Evolutionary conservation across 2,113 vertebrate species (phyloP), one percentile per base, ranked within the genome.

Genomic region (Seriola rivoliana): DNA sequence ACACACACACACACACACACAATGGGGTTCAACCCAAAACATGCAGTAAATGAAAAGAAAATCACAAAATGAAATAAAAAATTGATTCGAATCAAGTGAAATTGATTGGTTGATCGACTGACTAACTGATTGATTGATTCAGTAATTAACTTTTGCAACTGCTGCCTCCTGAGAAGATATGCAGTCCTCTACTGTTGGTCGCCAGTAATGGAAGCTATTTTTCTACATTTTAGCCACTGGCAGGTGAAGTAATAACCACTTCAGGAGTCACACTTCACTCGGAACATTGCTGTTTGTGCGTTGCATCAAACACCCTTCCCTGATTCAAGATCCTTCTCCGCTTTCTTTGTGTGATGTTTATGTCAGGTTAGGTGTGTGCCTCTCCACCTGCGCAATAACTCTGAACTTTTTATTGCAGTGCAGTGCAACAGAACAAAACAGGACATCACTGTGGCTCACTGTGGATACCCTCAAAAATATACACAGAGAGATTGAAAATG

Each of bases 171-270:
- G 23, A n/a, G n/a, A 16, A 42, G 29, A 25, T 5, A 32, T 19
- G 7, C 17, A 59, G 42, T 5, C 6, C 40, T 38, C 23, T 62
- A 3, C 38, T 23, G 8, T 10, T 42, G 14, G 13, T 46, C 46
- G 34, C 8, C 11, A 23, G 14, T 63, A 71, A 64, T n/a, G 9
- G 6, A 63, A 12, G 38, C 52, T 29, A 63, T 86, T 77, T 73
- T 58, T 88, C 65, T 55, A n/a, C 19, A 84, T 79, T 59, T 40
- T 3, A 11, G 32, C 7, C 21, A 10, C 38, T 63, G 63, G 5
- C 63, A 57, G 63, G 34, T 70, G 29, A 60, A 77, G 54, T 70
- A 77, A 80, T 23, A 71, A 82, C 29, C 72, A 48, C 36, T 58
- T 60, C 4, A 71, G 50, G 32, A n/a, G 7, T 42, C 29, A 25